phyloP scores from a whole-genome alignment of 2,113 vertebrate genomes.

The Ariopsis seemanni region DNA sequence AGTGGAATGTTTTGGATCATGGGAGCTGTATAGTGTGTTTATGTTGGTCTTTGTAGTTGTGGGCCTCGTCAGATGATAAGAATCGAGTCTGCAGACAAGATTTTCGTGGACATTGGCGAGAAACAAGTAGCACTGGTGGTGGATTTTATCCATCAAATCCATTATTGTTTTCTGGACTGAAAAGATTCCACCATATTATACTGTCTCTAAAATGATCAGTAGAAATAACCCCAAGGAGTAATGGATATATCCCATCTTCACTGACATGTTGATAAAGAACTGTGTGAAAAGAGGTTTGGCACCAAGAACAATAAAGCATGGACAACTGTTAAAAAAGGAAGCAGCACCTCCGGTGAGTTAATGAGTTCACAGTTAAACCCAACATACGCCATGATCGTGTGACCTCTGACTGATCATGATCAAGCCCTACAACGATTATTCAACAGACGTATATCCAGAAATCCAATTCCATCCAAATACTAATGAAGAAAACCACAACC shows the following conservation, averaged over 20 bases:
- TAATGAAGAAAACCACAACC: neutral
- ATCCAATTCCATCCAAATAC: neutral
- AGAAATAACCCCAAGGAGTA: too few species aligned
- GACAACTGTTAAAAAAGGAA: too few species aligned
- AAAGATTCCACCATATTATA: neutral
- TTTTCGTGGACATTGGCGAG: conserved; percentile 8
- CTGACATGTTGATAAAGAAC: too few species aligned
- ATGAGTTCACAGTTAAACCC: neutral
- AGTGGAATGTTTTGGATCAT: conserved; percentile 39
- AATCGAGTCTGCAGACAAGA: neutral
- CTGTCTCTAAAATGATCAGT: neutral
- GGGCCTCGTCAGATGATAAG: conserved; percentile 3
- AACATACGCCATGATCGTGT: neutral
- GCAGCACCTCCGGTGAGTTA: neutral
- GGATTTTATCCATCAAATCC: neutral
- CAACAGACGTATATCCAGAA: neutral
- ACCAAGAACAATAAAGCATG: too few species aligned
- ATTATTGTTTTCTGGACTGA: neutral
- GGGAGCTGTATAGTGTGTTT: conserved; percentile 22
- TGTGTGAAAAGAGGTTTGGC: too few species aligned
- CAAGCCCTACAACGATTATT: neutral
- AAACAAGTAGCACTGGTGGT: neutral
- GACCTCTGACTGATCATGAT: neutral
- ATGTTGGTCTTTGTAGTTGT: conserved; percentile 35
- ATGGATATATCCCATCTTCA: too few species aligned